A percentile compares a stretch with the other conserved stretches of the same genome.
Evolutionary conservation across 1,140 invertebrate genomes (phyloP).

Genomic region (Macrosteles quadrilineatus): DNA sequence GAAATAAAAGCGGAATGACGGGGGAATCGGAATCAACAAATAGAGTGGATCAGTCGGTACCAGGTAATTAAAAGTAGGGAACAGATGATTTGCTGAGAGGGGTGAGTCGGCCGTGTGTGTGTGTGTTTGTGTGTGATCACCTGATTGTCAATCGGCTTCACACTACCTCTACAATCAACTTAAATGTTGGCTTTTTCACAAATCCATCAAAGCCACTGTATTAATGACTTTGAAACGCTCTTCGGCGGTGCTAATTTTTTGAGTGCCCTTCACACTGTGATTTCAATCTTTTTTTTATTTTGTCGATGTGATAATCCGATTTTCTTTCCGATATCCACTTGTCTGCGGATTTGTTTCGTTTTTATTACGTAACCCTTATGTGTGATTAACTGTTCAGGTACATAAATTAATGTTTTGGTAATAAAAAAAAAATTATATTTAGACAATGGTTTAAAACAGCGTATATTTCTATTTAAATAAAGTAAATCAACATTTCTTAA

Average conservation of each 20-base stretch:
- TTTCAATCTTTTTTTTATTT: background rate
- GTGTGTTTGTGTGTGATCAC: background rate
- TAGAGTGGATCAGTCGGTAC: slow-evolving; percentile 11
- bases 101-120: background rate
- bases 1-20: slow-evolving; percentile 13
- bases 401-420: background rate
- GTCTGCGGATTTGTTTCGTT: background rate
- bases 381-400: background rate
- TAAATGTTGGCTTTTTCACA: slow-evolving; percentile 18
- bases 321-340: background rate
- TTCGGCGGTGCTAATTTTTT: background rate
- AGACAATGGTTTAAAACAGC: background rate
- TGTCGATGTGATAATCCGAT: background rate
- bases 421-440: background rate
- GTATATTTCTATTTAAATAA: no score
- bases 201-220: slow-evolving; percentile 19
- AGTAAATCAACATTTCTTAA: no score
- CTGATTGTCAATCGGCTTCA: slow-evolving; percentile 4
- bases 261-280: background rate
- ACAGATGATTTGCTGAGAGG: slow-evolving; percentile 16
- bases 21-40: slow-evolving; percentile 16
- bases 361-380: background rate
- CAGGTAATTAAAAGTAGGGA: slow-evolving; percentile 21
- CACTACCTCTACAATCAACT: slow-evolving; percentile 22
- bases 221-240: background rate